phyloP scores from a whole-genome alignment of 2,113 vertebrate genomes.

The Aramus guarauna region DNA sequence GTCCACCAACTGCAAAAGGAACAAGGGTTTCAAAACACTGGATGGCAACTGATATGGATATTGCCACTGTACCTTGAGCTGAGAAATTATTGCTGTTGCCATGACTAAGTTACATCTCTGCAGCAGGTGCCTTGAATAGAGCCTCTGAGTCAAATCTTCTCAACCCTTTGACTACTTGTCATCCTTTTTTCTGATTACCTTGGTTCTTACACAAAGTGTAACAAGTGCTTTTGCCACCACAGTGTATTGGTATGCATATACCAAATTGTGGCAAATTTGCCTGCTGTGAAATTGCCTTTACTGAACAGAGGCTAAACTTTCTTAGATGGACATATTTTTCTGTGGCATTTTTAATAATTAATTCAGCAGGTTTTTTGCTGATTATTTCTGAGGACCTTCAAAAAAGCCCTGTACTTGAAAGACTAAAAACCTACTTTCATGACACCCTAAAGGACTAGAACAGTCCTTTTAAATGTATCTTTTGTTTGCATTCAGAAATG shows the following conservation, averaged over 20 bases:
- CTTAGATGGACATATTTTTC: not conserved
- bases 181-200: not conserved
- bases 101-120: not conserved
- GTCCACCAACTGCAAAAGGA: not conserved
- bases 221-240: not conserved
- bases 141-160: not conserved
- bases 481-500: not conserved
- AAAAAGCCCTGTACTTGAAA: constrained; percentile 1
- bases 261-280: not conserved
- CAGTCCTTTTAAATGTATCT: not conserved
- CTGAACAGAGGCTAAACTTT: not conserved
- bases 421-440: not conserved
- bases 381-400: not conserved
- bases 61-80: not conserved
- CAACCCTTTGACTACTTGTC: not conserved
- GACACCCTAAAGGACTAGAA: not conserved
- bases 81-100: not conserved
- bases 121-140: not conserved
- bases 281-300: not conserved
- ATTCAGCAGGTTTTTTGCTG: not conserved
- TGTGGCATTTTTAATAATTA: not conserved
- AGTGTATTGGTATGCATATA: not conserved
- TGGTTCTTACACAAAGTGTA: not conserved
- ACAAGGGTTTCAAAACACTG: not conserved
- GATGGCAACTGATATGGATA: not conserved